Conservation (phyloP, 2,797 vertebrate genomes). For the Champsocephalus gunnari region DNA sequence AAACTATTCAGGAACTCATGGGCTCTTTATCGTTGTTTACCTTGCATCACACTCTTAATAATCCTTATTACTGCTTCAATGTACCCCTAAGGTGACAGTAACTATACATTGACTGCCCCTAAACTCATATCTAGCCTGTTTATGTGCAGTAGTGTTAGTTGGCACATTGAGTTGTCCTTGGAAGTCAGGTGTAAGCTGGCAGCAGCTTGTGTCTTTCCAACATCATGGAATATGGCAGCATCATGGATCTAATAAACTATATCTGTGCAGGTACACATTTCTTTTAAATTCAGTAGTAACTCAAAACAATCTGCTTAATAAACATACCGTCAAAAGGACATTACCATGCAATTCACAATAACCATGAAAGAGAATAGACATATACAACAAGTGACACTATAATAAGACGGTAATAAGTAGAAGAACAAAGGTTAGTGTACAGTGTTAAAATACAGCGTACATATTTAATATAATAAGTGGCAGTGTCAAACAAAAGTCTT, state of each 20-base stretch:
- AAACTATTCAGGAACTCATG: background rate
- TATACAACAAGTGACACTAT: no score
- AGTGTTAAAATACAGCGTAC: no score
- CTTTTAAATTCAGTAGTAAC: background rate
- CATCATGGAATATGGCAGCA: background rate
- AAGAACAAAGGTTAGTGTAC: no score
- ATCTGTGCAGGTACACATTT: background rate
- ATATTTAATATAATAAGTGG: no score
- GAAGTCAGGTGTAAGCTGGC: slow-evolving; percentile 19
- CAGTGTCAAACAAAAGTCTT: no score
- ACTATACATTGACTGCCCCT: background rate
- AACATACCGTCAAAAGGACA: no score
- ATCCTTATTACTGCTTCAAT: rapidly evolving
- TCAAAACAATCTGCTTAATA: no score
- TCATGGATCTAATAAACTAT: background rate
- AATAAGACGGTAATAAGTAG: no score
- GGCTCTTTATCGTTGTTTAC: background rate
- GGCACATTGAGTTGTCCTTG: slow-evolving; percentile 54
- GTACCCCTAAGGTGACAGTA: background rate
- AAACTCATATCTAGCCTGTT: background rate
- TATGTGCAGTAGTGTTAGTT: slow-evolving; percentile 12
- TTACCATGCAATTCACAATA: no score
- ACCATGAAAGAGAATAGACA: no score
- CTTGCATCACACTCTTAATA: background rate
- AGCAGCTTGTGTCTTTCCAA: background rate